Evolutionary conservation across 2,113 vertebrate genomes (phyloP).

Genomic region (Donacobius atricapilla): DNA sequence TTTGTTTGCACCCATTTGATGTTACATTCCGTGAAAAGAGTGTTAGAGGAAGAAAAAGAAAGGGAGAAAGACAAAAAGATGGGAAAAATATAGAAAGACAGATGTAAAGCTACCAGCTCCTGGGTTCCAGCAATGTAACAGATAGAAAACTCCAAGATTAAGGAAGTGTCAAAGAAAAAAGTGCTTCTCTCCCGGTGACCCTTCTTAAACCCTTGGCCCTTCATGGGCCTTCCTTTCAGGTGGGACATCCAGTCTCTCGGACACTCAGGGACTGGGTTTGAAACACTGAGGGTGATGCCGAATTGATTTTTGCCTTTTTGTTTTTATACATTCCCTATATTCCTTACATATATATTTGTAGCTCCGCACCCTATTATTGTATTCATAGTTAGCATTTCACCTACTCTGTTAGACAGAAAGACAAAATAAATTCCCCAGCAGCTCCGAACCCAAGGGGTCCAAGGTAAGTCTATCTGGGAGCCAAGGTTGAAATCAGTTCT

Average conservation of each 20-base stretch:
- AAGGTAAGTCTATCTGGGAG: background rate
- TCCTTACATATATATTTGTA: background rate
- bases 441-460: background rate
- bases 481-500: background rate
- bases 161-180: background rate
- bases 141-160: background rate
- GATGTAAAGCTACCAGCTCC: background rate
- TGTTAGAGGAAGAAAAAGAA: background rate
- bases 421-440: background rate
- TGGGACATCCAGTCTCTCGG: background rate
- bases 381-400: background rate
- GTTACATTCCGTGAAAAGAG: background rate
- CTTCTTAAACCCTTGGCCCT: background rate
- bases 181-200: too few relatives aligned
- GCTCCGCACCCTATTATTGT: background rate
- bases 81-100: background rate
- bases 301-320: background rate
- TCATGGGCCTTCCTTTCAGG: fast-evolving
- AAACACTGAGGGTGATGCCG: background rate
- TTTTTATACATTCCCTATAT: background rate
- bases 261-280: background rate
- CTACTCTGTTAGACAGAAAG: background rate
- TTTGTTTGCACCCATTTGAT: background rate
- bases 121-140: background rate
- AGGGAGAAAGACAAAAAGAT: background rate